phyloP scores from a whole-genome alignment of 2,888 invertebrate species.

The Drosophila cognata region DNA sequence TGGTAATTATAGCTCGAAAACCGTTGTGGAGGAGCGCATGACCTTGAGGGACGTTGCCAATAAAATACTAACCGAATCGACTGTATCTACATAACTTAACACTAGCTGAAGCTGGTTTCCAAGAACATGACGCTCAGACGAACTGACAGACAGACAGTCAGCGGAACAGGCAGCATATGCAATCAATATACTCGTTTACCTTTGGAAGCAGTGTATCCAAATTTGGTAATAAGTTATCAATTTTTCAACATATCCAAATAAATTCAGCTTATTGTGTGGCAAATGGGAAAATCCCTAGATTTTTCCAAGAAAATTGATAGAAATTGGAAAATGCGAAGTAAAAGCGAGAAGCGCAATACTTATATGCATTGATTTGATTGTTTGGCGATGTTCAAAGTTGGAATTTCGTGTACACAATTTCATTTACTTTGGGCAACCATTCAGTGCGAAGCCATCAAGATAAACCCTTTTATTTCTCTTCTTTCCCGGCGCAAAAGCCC shows the following conservation, averaged over 20 bases:
- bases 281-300: slow-evolving; percentile 18
- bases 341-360: slow-evolving; percentile 8
- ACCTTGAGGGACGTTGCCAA: background rate
- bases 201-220: background rate
- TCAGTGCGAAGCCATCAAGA: slow-evolving; percentile 20
- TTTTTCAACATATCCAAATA: background rate
- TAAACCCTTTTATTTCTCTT: slow-evolving; percentile 36
- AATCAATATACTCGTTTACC: background rate
- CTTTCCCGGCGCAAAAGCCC: slow-evolving; percentile 8
- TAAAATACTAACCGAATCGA: background rate
- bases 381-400: slow-evolving; percentile 42
- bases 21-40: background rate
- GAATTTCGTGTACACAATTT: slow-evolving; percentile 20
- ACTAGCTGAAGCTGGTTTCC: background rate
- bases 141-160: background rate
- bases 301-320: slow-evolving; percentile 1
- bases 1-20: too few relatives aligned
- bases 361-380: slow-evolving; percentile 37
- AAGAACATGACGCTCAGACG: too few relatives aligned
- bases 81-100: background rate
- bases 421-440: slow-evolving; percentile 26
- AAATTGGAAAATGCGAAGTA: background rate
- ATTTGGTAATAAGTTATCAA: background rate
- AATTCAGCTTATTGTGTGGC: background rate
- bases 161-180: background rate